Percentiles rank a stretch among this genome's conserved stretches.
Evolutionary conservation across 1,140 invertebrate species (phyloP).

Genomic region (Homarus americanus): DNA sequence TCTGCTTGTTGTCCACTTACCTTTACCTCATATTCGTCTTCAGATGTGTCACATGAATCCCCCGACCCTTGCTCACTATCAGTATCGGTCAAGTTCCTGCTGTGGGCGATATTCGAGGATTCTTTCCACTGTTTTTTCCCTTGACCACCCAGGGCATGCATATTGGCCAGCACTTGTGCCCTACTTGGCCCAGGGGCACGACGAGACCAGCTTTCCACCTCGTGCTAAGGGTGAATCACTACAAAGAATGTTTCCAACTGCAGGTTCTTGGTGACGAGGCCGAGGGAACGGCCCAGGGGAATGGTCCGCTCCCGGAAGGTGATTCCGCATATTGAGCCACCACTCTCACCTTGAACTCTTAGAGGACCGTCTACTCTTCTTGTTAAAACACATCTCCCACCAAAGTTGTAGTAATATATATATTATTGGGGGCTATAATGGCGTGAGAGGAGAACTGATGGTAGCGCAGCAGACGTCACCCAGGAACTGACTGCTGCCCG

Average conservation of each 20-base stretch:
- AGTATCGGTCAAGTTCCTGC: neutral
- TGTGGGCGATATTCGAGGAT: neutral
- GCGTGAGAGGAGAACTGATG: slow-evolving; percentile 22
- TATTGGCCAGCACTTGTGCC: slow-evolving; percentile 24
- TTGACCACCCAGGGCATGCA: slow-evolving; percentile 8
- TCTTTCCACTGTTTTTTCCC: neutral
- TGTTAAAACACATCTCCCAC: neutral
- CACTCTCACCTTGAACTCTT: neutral
- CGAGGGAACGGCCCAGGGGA: slow-evolving; percentile 29
- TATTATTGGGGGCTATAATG: neutral
- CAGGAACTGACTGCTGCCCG: slow-evolving; percentile 46
- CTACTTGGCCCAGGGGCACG: slow-evolving; percentile 49
- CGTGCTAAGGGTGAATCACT: slow-evolving; percentile 51
- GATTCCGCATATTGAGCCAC: slow-evolving; percentile 29
- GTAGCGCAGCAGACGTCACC: slow-evolving; percentile 23
- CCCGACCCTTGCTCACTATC: slow-evolving; percentile 33
- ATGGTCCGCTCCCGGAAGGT: slow-evolving; percentile 33
- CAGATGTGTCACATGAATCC: slow-evolving; percentile 54
- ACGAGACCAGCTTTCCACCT: slow-evolving; percentile 66
- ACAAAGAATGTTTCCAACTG: slow-evolving; percentile 27
- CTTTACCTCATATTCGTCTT: slow-evolving; percentile 58
- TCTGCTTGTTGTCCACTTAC: too few species aligned
- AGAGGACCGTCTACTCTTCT: neutral
- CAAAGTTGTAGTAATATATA: neutral
- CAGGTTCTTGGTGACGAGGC: neutral